A percentile compares a stretch with the other conserved stretches of the same genome.
These are phyloP conservation scores for Panagrolaimus sp. DNA, from an alignment of 1,140 invertebrate genomes.

Conservation along the genomic window DNA sequence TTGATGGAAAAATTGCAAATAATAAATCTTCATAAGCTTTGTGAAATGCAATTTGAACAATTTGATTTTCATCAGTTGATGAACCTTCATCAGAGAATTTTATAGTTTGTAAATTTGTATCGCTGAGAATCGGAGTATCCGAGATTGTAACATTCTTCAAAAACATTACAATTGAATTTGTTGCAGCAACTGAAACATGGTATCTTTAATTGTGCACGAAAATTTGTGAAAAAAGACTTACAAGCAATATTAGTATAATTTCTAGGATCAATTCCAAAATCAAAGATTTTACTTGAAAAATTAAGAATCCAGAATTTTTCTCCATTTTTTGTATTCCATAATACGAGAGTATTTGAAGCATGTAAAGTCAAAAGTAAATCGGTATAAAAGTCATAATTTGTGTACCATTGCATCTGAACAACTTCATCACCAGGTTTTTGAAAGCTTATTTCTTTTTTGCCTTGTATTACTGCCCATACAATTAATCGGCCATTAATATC, in stretches of 20 bases:
- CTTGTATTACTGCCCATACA: conserved; percentile 37
- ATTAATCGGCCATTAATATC: conserved; percentile 35
- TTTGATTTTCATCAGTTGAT: background rate
- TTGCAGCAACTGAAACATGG: background rate
- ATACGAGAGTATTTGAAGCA: conserved; percentile 9
- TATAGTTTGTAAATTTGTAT: background rate
- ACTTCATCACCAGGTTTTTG: conserved; percentile 25
- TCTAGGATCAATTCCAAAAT: conserved; percentile 10
- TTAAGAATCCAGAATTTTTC: conserved; percentile 18
- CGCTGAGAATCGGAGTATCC: background rate
- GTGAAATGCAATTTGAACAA: background rate
- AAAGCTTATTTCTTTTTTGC: conserved; percentile 17
- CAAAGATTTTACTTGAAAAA: conserved; percentile 18
- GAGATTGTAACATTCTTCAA: background rate
- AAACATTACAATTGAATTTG: background rate
- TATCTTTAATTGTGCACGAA: background rate
- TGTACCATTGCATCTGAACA: conserved; percentile 27
- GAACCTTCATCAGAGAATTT: background rate
- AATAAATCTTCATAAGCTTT: background rate
- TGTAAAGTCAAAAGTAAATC: conserved; percentile 8
- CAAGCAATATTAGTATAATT: conserved; percentile 6
- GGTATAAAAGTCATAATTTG: conserved; percentile 6
- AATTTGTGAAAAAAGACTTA: background rate
- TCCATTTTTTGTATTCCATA: background rate
- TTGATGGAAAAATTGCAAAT: background rate